Evolutionary conservation across 1,140 invertebrate species (phyloP).

Genomic region (Nilaparvata lugens): DNA sequence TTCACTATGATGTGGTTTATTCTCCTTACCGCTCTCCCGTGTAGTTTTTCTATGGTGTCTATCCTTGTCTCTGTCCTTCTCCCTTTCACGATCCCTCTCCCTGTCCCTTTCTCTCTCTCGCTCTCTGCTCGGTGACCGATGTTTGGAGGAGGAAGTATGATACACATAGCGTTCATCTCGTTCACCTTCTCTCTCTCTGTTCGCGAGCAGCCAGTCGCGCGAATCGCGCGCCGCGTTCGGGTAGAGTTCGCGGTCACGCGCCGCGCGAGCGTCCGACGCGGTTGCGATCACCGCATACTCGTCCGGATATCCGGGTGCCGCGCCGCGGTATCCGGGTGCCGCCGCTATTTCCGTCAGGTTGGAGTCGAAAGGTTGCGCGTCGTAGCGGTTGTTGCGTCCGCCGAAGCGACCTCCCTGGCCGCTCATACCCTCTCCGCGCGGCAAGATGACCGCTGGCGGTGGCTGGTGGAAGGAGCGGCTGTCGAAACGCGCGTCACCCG

Average conservation of each 20-base stretch:
- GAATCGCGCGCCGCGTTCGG: not conserved
- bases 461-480: too few relatives aligned
- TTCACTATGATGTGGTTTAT: slow-evolving; percentile 45
- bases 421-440: too few relatives aligned
- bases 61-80: slow-evolving; percentile 38
- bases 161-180: not conserved
- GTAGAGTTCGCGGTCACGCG: slow-evolving; percentile 8
- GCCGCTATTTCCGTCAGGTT: too few relatives aligned
- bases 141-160: slow-evolving; percentile 27
- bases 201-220: slow-evolving; percentile 27
- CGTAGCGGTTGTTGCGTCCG: too few relatives aligned
- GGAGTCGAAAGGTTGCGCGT: too few relatives aligned
- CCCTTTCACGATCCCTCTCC: not conserved
- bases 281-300: not conserved
- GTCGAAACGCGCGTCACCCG: too few relatives aligned
- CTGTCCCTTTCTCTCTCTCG: too few relatives aligned
- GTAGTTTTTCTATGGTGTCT: slow-evolving; percentile 35
- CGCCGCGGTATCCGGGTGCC: too few relatives aligned
- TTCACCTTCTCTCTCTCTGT: slow-evolving; percentile 19
- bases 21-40: slow-evolving; percentile 39
- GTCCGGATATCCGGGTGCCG: not conserved
- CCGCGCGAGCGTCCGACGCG: not conserved
- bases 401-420: too few relatives aligned
- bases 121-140: slow-evolving; percentile 21
- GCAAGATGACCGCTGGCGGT: too few relatives aligned